Evolutionary conservation across 2,888 invertebrate genomes (phyloP).

Genomic region (Syrista parreyssii): DNA sequence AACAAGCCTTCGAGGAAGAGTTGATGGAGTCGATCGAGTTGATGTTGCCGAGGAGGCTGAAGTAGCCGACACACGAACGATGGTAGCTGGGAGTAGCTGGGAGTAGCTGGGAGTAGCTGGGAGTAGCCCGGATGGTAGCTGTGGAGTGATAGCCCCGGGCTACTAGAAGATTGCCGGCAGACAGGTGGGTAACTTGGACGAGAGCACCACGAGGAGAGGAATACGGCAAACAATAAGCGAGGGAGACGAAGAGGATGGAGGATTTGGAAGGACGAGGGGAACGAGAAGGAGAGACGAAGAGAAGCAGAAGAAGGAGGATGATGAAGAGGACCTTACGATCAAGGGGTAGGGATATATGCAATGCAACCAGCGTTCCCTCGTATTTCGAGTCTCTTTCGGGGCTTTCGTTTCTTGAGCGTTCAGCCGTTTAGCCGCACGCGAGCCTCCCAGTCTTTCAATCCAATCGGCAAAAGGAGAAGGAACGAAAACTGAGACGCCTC

Average conservation of each 20-base stretch:
- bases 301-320: neutral
- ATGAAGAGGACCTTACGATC: neutral
- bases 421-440: constrained; percentile 65
- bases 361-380: too few species aligned
- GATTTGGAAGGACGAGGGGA: constrained; percentile 6
- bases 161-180: constrained; percentile 67
- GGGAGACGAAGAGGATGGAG: constrained; percentile 46
- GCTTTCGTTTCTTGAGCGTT: constrained; percentile 32
- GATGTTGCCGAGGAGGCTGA: neutral
- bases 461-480: constrained; percentile 16
- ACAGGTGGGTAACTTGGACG: constrained; percentile 59
- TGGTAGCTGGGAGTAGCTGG: constrained; percentile 13
- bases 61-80: neutral
- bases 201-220: constrained; percentile 43
- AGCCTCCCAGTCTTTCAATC: constrained; percentile 45
- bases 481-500: constrained; percentile 15
- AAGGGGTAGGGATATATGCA: too few species aligned
- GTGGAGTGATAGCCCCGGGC: constrained; percentile 65
- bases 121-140: constrained; percentile 64
- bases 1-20: too few species aligned
- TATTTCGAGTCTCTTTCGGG: constrained; percentile 15
- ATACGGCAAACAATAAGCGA: constrained; percentile 29
- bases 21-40: neutral
- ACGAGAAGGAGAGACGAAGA: too few species aligned
- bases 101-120: constrained; percentile 50